phyloP scores from a whole-genome alignment of 2,797 vertebrate genomes.

The Hozukius guyotensis region DNA sequence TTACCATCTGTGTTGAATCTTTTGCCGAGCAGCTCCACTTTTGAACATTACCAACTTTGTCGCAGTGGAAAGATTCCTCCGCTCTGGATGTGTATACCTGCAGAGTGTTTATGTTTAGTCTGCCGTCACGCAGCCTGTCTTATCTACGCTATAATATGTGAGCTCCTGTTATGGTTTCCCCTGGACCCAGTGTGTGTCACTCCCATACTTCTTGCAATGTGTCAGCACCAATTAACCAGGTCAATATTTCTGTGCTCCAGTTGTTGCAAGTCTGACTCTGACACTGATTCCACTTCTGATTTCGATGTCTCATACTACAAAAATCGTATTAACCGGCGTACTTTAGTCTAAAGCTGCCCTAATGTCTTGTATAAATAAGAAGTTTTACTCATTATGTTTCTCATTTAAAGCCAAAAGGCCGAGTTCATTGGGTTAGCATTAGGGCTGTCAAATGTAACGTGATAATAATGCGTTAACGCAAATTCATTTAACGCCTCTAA shows the following conservation, averaged over 20 bases:
- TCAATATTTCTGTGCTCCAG: constrained; percentile 67
- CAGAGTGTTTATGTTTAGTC: constrained; percentile 71
- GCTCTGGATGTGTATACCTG: constrained; percentile 66
- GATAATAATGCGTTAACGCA: no score
- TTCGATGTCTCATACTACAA: background rate
- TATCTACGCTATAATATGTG: constrained; percentile 50
- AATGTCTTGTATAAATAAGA: background rate
- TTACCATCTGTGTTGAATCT: constrained; percentile 47
- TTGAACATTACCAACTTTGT: constrained; percentile 56
- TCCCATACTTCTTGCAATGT: constrained; percentile 54
- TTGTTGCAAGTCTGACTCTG: constrained; percentile 45
- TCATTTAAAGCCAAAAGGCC: background rate
- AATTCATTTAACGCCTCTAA: fast-evolving
- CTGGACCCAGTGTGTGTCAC: constrained; percentile 32
- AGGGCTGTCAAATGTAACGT: fast-evolving
- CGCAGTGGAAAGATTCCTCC: constrained; percentile 54
- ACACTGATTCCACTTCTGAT: constrained; percentile 22
- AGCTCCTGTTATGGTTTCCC: constrained; percentile 53
- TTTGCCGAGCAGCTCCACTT: constrained; percentile 23
- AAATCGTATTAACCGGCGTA: background rate
- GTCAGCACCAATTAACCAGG: constrained; percentile 71
- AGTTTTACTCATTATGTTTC: background rate
- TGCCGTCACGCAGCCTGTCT: constrained; percentile 55
- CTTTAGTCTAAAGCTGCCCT: background rate
- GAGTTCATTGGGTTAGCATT: background rate